Base-by-base conservation (phyloP, 2,888 invertebrate species). In the Cetonia aurata region DNA sequence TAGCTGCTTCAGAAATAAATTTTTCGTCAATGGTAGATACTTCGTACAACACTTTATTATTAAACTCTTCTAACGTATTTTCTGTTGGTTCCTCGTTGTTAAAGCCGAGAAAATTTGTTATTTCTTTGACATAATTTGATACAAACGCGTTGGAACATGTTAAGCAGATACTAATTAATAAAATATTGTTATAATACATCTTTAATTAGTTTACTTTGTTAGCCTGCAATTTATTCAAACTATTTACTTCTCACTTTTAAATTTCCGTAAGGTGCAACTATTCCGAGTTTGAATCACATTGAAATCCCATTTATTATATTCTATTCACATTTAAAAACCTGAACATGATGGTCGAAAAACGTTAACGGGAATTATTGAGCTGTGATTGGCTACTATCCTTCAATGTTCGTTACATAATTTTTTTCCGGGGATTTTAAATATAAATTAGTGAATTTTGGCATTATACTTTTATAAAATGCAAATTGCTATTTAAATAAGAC, bases 1-100 rank as follows among this genome's bases (percentile, higher is more conserved):
- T 87, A 12, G 87, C 85, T 25, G 89, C 90, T 80, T 89, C 88
- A 62, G 86, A 85, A n/a, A 91, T 83, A 77, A 91, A 91, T 74
- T 89, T 89, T 75, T 90, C 89, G 78, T 91, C 90, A 0, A 82
- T 79, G 15, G 84, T 82, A 37, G 85, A 82, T n/a, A 88, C 84
- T 83, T 89, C 89, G 78, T 88, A 89, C 4, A 86, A 86, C 19
- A 88, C 80, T 74, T 74, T 79, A 41, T 80, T 79, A 31, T 76
- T 73, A 71, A 79, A 81, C 69, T 78, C 78, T 44, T 69, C 69
- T 25, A 50, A 4, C 31, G 68, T 60, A 13, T 75, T 69, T 59
- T 75, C 74, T 69, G 69, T 71, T 25, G 74, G 62, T 13, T 75
- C 70, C 56, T 68, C 66, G 17, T 72, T 53, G 56, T 72, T 72